These are phyloP conservation scores for Aptenodytes forsteri DNA, from an alignment of 2,113 vertebrate species.

Conservation along the genomic window DNA sequence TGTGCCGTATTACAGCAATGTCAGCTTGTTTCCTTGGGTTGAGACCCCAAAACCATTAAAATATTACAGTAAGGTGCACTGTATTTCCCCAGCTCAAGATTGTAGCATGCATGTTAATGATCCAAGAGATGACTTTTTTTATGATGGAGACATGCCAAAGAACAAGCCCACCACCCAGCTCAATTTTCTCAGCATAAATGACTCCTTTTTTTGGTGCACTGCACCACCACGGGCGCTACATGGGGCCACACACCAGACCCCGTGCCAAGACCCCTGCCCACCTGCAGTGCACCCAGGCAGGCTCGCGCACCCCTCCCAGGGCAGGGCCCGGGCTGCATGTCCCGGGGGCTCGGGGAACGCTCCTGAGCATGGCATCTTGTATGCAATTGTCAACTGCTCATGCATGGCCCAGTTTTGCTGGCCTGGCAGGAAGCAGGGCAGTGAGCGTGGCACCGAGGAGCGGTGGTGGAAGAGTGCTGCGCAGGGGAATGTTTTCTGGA, in stretches of 20 bases:
- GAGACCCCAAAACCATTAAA: neutral
- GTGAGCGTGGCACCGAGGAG: accelerated
- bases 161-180: neutral
- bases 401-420: accelerated
- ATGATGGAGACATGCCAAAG: accelerated
- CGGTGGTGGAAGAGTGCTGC: accelerated
- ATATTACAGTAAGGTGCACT: neutral
- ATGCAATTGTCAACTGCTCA: accelerated
- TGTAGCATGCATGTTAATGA: neutral
- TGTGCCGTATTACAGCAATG: neutral
- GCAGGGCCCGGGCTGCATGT: neutral
- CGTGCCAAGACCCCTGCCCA: accelerated
- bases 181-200: neutral
- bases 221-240: accelerated
- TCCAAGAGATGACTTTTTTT: neutral
- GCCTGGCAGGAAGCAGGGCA: neutral
- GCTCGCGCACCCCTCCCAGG: accelerated
- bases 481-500: accelerated
- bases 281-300: accelerated
- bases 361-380: accelerated
- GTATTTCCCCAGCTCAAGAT: neutral
- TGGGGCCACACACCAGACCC: accelerated
- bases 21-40: neutral
- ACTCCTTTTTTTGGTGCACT: accelerated
- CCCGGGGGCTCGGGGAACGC: accelerated